phyloP scores from a whole-genome alignment of 1,140 invertebrate genomes.

The Magallana angulata region DNA sequence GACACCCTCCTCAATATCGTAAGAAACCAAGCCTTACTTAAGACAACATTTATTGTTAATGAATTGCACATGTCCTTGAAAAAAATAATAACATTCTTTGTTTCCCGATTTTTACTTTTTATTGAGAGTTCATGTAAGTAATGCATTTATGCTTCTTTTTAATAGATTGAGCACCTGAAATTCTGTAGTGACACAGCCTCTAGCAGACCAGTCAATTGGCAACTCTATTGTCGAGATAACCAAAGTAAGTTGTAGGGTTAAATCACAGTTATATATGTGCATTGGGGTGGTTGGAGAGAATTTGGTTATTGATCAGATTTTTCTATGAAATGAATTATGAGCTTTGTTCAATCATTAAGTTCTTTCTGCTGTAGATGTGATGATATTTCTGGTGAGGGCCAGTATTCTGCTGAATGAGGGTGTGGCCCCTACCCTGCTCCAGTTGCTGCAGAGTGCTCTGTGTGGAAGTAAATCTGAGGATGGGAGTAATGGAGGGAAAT shows the following conservation, averaged over 20 bases:
- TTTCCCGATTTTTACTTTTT: too few species aligned
- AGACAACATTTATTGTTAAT: background rate
- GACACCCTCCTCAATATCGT: conserved; percentile 91
- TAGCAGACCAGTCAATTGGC: conserved; percentile 96
- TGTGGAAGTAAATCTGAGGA: conserved; percentile 80
- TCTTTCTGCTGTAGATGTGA: conserved; percentile 79
- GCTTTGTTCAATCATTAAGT: background rate
- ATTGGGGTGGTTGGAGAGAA: conserved; percentile 94
- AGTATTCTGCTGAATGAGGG: conserved; percentile 94
- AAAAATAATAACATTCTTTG: too few species aligned
- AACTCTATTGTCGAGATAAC: conserved; percentile 91
- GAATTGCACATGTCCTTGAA: too few species aligned
- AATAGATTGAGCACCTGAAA: conserved; percentile 93
- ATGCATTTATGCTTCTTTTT: background rate
- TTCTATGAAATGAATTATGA: too few species aligned
- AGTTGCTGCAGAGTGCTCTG: conserved; percentile 92
- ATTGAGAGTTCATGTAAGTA: background rate
- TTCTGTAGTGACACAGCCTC: conserved; percentile 95
- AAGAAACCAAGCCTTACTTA: conserved; percentile 15
- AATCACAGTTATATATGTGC: conserved; percentile 90
- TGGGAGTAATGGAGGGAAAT: conserved; percentile 5
- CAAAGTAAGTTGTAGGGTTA: conserved; percentile 66
- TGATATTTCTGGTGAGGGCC: conserved; percentile 89
- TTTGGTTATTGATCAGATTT: conserved; percentile 83
- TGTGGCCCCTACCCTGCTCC: conserved; percentile 93